Evolutionary conservation across 2,888 invertebrate genomes (phyloP), one percentile per base, ranked within the genome.

Genomic region (Corythucha ciliata): DNA sequence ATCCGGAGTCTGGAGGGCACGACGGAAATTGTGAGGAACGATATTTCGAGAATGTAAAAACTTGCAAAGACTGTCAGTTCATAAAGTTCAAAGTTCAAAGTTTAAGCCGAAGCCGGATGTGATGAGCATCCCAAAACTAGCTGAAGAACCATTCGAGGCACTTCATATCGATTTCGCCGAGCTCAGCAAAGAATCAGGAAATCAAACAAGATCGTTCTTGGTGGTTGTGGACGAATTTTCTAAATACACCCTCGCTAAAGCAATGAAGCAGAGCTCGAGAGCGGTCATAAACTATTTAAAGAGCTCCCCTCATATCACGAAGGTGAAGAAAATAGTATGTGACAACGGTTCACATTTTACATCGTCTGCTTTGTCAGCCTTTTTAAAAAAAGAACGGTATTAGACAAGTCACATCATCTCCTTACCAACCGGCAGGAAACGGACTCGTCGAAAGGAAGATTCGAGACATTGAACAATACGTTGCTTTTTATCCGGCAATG

Each of bases 111-210:
- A 45, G 20, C 32, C 45, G 7, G 45, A 45, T 33, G 10, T 27
- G 8, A 14, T 45, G 25, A 27, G 27, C 4, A 12, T 45, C 3
- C 20, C 32, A 4, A 24, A 47, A 22, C 4, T 22, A 4, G 5
- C 37, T 4, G 14, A 10, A 5, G n/a, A 34, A 4, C 37, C 48
- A 14, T 47, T 41, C n/a, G 32, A 45, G 16, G 12, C 25, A 7
- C 12, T 37, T 41, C 36, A 34, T 21, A 16, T 47, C 7, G 48
- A 47, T 26, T 47, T 47, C 21, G 37, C 36, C n/a, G 48, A 47
- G 24, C 20, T 34, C 3, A 5, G n/a, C 12, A 47, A 47, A 26
- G 48, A 37, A 12, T 14, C 21, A 14, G n/a, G 20, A 8, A 4
- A 4, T 12, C n/a, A 16, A 7, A 45, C 45, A 4, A 27, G 32